A percentile compares a stretch with the other conserved stretches of the same genome.
Evolutionary conservation across 2,113 vertebrate species (phyloP).

Genomic region (Amblyornis subalaris): DNA sequence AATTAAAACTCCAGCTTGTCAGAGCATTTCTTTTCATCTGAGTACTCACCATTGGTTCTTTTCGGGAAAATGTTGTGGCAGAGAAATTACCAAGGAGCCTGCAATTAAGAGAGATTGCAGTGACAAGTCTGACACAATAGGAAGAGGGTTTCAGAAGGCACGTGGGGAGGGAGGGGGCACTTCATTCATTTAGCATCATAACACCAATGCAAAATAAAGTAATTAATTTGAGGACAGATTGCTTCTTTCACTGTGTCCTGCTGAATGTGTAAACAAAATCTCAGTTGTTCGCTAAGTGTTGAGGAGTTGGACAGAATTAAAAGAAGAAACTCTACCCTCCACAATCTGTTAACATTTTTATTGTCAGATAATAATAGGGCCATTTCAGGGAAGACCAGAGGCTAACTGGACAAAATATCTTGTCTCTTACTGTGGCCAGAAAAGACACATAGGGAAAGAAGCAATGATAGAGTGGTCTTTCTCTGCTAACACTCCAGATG

Average conservation of each 20-base stretch:
- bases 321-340: neutral
- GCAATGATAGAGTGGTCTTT: neutral
- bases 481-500: neutral
- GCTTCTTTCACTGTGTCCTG: conserved; percentile 52
- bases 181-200: conserved; percentile 57
- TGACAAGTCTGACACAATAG: conserved; percentile 42
- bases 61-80: conserved; percentile 1
- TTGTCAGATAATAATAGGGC: neutral
- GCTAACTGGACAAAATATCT: neutral
- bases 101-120: conserved; percentile 62
- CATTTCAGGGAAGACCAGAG: neutral
- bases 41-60: conserved; percentile 30
- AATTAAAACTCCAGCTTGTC: conserved; percentile 43
- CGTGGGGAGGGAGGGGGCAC: neutral
- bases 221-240: conserved; percentile 65
- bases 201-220: conserved; percentile 50
- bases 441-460: neutral
- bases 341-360: neutral
- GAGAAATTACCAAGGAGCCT: conserved; percentile 46
- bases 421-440: neutral
- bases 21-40: conserved; percentile 43
- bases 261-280: conserved; percentile 62
- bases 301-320: neutral
- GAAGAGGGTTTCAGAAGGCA: conserved; percentile 45
- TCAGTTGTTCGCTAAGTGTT: conserved; percentile 27